Percentiles rank a stretch among this genome's conserved stretches.
Evolutionary conservation across 2,888 invertebrate genomes (phyloP).

Genomic region (Athripsodes cinereus): DNA sequence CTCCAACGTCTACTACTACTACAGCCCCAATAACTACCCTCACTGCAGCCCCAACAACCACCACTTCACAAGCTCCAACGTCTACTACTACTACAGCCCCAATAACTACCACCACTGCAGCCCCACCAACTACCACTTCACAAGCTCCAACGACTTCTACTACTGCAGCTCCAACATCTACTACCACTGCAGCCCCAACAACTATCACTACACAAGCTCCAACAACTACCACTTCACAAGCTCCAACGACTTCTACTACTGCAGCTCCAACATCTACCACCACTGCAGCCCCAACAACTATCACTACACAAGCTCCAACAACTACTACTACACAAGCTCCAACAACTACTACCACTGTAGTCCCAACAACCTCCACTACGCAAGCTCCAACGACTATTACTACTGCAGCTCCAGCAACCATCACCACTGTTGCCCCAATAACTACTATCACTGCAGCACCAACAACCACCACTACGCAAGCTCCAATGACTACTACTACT

Average conservation of each 20-base stretch:
- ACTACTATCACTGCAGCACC: background rate
- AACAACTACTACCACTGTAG: background rate
- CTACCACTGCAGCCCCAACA: background rate
- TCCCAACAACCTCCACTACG: background rate
- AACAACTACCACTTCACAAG: background rate
- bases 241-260: background rate
- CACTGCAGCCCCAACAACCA: background rate
- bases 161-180: background rate
- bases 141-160: no score
- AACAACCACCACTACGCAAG: background rate
- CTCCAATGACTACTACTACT: background rate
- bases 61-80: background rate
- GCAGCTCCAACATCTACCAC: background rate
- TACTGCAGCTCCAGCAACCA: background rate
- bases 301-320: background rate
- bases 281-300: background rate
- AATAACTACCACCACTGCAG: background rate
- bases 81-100: background rate
- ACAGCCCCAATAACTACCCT: background rate
- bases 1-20: background rate
- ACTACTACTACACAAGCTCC: background rate
- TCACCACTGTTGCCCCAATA: background rate
- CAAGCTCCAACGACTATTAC: background rate
- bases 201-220: background rate
- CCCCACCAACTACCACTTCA: no score